These are phyloP conservation scores for Meloidogyne hapla DNA, from an alignment of 1,140 invertebrate species.

Conservation along the genomic window DNA sequence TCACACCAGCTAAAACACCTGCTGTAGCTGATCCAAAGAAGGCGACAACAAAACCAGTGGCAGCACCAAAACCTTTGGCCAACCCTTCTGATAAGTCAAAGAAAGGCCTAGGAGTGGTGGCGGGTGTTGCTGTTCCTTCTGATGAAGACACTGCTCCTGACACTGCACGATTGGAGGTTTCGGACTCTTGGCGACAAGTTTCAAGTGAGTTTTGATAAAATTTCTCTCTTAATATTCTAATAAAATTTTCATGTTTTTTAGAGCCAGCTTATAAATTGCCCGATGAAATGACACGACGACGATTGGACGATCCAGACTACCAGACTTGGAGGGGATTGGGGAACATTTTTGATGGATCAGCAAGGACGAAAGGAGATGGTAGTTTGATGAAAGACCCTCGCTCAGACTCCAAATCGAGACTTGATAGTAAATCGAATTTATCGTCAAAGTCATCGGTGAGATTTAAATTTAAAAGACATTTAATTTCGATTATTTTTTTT, in stretches of 20 bases:
- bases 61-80: neutral
- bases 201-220: neutral
- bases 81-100: neutral
- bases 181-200: neutral
- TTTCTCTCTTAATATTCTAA: too few species aligned
- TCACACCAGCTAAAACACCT: neutral
- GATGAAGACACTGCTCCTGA: neutral
- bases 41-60: neutral
- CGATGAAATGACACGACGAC: neutral
- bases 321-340: neutral
- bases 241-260: neutral
- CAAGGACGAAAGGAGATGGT: neutral
- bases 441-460: neutral
- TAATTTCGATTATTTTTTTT: neutral
- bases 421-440: neutral
- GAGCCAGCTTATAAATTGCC: neutral
- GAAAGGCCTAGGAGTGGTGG: neutral
- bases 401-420: neutral
- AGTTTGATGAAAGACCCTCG: neutral
- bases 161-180: neutral
- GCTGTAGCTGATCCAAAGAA: neutral
- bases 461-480: neutral
- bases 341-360: neutral
- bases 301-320: conserved; percentile 2
- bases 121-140: neutral